Evolutionary conservation across 2,797 vertebrate species (phyloP).

Genomic region (Sphenodon punctatus): DNA sequence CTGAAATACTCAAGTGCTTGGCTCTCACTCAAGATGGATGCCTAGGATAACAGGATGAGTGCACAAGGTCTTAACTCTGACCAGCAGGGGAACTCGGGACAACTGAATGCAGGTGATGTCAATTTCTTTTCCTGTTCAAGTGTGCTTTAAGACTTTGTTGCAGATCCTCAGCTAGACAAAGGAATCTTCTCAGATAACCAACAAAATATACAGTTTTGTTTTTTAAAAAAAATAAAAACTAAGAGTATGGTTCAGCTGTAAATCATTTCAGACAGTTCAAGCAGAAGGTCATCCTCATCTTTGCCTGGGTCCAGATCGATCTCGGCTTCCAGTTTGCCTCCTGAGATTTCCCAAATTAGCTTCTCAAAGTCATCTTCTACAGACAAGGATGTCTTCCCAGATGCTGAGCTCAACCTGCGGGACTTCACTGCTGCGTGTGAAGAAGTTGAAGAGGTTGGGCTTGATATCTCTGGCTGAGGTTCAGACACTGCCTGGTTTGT

Average conservation of each 20-base stretch:
- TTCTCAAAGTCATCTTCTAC: slow-evolving; percentile 92
- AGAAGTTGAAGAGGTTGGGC: slow-evolving; percentile 62
- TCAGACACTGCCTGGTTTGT: slow-evolving; percentile 41
- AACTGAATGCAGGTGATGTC: slow-evolving; percentile 42
- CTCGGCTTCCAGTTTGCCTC: slow-evolving; percentile 88
- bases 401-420: slow-evolving; percentile 74
- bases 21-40: neutral
- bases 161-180: slow-evolving; percentile 62
- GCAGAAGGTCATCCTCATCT: slow-evolving; percentile 87
- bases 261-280: slow-evolving; percentile 88
- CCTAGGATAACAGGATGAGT: neutral
- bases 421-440: slow-evolving; percentile 68
- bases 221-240: neutral
- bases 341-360: slow-evolving; percentile 92
- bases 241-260: slow-evolving; percentile 74
- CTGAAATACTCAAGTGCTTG: slow-evolving; percentile 1
- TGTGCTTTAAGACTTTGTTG: slow-evolving; percentile 64
- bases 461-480: slow-evolving; percentile 20
- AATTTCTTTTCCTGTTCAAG: slow-evolving; percentile 29
- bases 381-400: slow-evolving; percentile 58
- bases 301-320: slow-evolving; percentile 88
- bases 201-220: slow-evolving; percentile 22
- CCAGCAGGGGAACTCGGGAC: slow-evolving; percentile 58
- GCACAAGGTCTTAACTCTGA: slow-evolving; percentile 46
- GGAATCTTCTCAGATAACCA: slow-evolving; percentile 40